A percentile compares a stretch with the other conserved stretches of the same genome.
phyloP scores from a whole-genome alignment of 2,797 vertebrate genomes.

The Sebastolobus alascanus region DNA sequence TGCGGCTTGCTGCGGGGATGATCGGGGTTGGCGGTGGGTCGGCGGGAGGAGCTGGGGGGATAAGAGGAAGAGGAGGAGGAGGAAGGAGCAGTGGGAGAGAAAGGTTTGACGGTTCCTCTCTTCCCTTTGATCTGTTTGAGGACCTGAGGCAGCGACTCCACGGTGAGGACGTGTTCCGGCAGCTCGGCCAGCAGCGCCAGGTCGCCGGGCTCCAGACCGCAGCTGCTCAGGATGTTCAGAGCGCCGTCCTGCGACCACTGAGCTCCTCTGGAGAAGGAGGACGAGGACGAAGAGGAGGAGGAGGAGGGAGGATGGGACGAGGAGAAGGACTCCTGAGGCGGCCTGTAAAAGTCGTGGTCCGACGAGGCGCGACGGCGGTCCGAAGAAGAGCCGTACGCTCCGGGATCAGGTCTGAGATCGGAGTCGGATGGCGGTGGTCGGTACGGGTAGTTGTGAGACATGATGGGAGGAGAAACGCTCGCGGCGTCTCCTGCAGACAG shows the following conservation, averaged over 20 bases:
- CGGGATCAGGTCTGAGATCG: slow-evolving; percentile 39
- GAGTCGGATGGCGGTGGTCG: slow-evolving; percentile 30
- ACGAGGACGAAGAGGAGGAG: neutral
- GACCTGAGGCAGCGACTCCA: slow-evolving; percentile 80
- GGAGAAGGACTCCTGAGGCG: slow-evolving; percentile 38
- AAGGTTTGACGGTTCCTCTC: slow-evolving; percentile 24
- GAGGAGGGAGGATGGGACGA: slow-evolving; percentile 1
- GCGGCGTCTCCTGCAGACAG: slow-evolving; percentile 66
- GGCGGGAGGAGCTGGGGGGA: slow-evolving; percentile 17
- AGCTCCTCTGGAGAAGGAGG: slow-evolving; percentile 35
- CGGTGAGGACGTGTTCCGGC: slow-evolving; percentile 80
- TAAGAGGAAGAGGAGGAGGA: slow-evolving; percentile 47
- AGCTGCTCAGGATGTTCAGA: slow-evolving; percentile 80
- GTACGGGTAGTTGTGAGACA: slow-evolving; percentile 75
- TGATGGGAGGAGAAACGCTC: slow-evolving; percentile 60
- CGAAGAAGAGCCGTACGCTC: slow-evolving; percentile 31
- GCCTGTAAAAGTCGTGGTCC: slow-evolving; percentile 34
- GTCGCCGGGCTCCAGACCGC: slow-evolving; percentile 79
- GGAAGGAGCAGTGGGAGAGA: neutral
- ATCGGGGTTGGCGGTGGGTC: slow-evolving; percentile 3
- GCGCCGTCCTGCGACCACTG: slow-evolving; percentile 56
- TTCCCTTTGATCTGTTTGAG: slow-evolving; percentile 80
- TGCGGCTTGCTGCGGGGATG: slow-evolving; percentile 18
- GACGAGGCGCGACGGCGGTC: slow-evolving; percentile 3
- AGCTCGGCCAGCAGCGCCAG: slow-evolving; percentile 80